Evolutionary conservation across 2,113 vertebrate species (phyloP).

Genomic region (Engraulis encrasicolus): DNA sequence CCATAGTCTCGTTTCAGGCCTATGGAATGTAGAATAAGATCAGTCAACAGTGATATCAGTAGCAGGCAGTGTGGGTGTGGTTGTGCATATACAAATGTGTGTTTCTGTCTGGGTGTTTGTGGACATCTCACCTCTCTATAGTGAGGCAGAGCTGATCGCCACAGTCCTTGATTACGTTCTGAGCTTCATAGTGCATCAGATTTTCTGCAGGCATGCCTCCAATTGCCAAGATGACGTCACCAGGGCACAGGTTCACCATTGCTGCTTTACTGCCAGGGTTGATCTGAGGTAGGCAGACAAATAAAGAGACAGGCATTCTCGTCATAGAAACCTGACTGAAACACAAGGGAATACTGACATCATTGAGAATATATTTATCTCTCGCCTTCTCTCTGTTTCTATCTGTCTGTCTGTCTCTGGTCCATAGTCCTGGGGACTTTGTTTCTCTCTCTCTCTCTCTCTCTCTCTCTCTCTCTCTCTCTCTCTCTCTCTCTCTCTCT

Average conservation of each 20-base stretch:
- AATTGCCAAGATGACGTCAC: slow-evolving; percentile 92
- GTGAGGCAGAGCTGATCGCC: slow-evolving; percentile 82
- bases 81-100: not conserved
- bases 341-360: not conserved
- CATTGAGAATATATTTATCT: not conserved
- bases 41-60: not conserved
- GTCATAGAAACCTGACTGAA: not conserved
- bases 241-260: slow-evolving; percentile 85
- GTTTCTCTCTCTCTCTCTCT: too few relatives aligned
- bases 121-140: slow-evolving; percentile 84
- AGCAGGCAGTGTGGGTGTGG: slow-evolving; percentile 1
- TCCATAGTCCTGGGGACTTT: too few relatives aligned
- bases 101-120: not conserved
- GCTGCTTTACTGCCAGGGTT: slow-evolving; percentile 94
- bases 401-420: too few relatives aligned
- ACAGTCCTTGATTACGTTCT: slow-evolving; percentile 94
- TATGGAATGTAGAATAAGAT: slow-evolving; percentile 56
- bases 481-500: too few relatives aligned
- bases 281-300: slow-evolving; percentile 73
- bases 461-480: too few relatives aligned
- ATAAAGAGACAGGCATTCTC: not conserved
- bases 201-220: slow-evolving; percentile 83
- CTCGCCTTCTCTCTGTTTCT: too few relatives aligned
- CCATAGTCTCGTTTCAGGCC: slow-evolving; percentile 88
- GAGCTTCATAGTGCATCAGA: slow-evolving; percentile 95